Evolutionary conservation across 2,888 invertebrate species (phyloP), one percentile per base, ranked within the genome.

Genomic region (Trissolcus japonicus): DNA sequence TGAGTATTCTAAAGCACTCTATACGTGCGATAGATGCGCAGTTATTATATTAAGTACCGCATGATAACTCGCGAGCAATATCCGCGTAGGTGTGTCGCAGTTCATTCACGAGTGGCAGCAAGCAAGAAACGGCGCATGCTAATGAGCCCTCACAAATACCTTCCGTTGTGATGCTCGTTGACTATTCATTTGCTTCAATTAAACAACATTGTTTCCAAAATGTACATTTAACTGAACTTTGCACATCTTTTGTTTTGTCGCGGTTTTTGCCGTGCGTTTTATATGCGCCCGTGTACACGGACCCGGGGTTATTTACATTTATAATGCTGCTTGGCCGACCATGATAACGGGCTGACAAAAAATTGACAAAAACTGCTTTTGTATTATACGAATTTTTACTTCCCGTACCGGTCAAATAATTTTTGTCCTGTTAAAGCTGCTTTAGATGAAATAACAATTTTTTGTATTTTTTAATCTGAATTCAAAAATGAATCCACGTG

Each of bases 71-170:
- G 69, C 65, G 74, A 56, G 66, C 67, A 67, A 73, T 77, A 71
- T 77, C 77, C 77, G 73, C 71, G 77, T 77, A 76, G 75, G 79
- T 76, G 79, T 79, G 81, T 79, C 73, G 69, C 68, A 63, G 76
- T 86, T 83, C 84, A 85, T 86, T 86, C 84, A 84, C 81, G 82
- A 83, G 81, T 80, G 79, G 82, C 76, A 80, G 85, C 85, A 82
- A 82, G 86, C 83, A 66, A 83, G 82, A 82, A 80, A 82, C 80
- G 65, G 72, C 78, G 82, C 85, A 86, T 86, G 82, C 83, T 86
- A 85, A 87, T 84, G 83, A 86, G 84, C 56, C 75, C 71, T 62
- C 41, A 54, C 69, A 56, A 66, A 69, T 76, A 63, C 59, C 55
- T 67, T 54, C 54, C 57, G 65, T 55, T n/a, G 59, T 41, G 50